Percentiles rank a stretch among this genome's conserved stretches.
These are phyloP conservation scores for Diploscapter pachys DNA, from an alignment of 1,140 invertebrate species.

Conservation along the genomic window DNA sequence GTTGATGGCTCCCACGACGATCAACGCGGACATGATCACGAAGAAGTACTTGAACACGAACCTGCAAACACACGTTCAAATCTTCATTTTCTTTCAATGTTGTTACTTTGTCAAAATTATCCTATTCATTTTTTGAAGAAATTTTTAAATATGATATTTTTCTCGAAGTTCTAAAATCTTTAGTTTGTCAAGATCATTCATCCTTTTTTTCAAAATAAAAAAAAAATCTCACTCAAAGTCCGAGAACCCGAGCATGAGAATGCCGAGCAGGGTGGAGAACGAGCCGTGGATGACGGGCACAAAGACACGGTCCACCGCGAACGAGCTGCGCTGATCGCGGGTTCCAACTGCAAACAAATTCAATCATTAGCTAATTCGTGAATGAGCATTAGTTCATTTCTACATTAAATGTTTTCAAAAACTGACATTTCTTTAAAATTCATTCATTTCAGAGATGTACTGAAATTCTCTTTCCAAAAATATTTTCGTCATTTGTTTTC, in stretches of 20 bases:
- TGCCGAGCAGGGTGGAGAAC: constrained; percentile 77
- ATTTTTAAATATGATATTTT: not conserved
- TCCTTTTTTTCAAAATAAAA: no score
- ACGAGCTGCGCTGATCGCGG: constrained; percentile 71
- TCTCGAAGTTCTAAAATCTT: not conserved
- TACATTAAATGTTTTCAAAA: no score
- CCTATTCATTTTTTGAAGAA: not conserved
- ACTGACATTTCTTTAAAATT: no score
- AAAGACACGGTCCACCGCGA: constrained; percentile 73
- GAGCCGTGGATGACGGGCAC: constrained; percentile 81
- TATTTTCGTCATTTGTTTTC: no score
- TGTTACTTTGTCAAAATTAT: no score
- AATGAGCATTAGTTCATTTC: no score
- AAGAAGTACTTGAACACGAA: constrained; percentile 91
- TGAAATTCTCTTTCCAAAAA: no score
- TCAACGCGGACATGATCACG: constrained; percentile 75
- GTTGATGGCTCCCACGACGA: constrained; percentile 81
- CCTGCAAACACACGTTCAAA: constrained; percentile 10
- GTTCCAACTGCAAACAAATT: constrained; percentile 64
- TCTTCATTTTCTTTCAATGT: no score
- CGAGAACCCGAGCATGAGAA: constrained; percentile 81
- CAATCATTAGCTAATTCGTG: no score
- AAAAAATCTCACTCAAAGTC: constrained; percentile 73
- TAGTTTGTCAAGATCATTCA: no score
- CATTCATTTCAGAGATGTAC: no score